Evolutionary conservation across 2,888 invertebrate genomes (phyloP), one percentile per base, ranked within the genome.

Genomic region (Fissipunctia ypsillon): DNA sequence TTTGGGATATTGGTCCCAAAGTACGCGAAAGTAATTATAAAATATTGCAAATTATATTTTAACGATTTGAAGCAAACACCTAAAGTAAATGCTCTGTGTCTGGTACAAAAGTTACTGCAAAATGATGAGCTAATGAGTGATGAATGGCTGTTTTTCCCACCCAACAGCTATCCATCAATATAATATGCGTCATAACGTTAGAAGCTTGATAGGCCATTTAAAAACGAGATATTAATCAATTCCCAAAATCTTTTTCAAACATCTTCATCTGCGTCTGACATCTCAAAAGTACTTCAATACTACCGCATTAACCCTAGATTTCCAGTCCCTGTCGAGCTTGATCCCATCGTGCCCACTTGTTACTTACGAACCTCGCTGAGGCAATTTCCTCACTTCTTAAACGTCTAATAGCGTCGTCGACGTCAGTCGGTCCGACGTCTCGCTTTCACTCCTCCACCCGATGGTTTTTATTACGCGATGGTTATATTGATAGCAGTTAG

Each of bases 281-380:
- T 25, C 43, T 14, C 9, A 38, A 72, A n/a, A 31, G 22, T 50
- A 43, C n/a, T 73, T 59, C n/a, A 41, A 48, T n/a, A 50, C 16
- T 28, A n/a, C n/a, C 41, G 28, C 12, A 54, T 52, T 56, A 54
- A 45, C 28, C n/a, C 35, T 45, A 64, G 64, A 75, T 38, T 38
- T 75, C 9, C 60, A 16, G 16, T 22, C 22, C 6, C 67, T 48
- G 77, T 57, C 48, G 48, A 50, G 41, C 14, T 50, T 50, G 68
- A 73, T 74, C 38, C 41, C 56, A 68, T 68, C 56, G 14, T 77
- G 6, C 28, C 72, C 77, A 68, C 77, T 76, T 74, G 76, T 76
- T 56, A 76, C 67, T 73, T 22, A 41, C 56, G 31, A 22, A 43
- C 6, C 68, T 68, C 38, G 56, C 77, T 57, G 48, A 43, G 48